Base-by-base conservation (phyloP, 2,113 vertebrate species). In the Lanius collurio region DNA sequence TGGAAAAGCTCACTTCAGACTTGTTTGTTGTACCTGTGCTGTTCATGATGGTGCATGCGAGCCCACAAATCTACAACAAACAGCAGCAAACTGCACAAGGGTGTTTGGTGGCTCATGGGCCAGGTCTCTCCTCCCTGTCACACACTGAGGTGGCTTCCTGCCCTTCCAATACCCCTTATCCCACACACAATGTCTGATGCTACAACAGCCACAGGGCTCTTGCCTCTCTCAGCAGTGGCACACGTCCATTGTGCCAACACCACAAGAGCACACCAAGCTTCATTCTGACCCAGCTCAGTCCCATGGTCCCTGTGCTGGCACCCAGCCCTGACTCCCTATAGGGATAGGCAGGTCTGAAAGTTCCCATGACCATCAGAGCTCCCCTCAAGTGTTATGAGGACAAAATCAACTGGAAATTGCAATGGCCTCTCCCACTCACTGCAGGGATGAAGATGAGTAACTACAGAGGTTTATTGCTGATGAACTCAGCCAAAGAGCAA, bases 381-480 rank as follows among this genome's bases (percentile, higher is more conserved):
- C 23, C 49, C 22, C 4, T 39, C 14, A 23, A 35, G 13, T 55
- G 15, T 33, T 37, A 74, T 0, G 1, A 95, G 67, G 33, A 26
- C 47, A 90, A 94, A 94, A 47, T 33, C 52, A 75, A 46, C 15
- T 16, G 2, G 27, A 71, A 47, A 86, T 56, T 5, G 1, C 68
- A 75, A 60, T 7, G 46, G 73, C 22, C 39, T 88, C 73, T 92
- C 59, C 70, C 35, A 39, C 37, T 79, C 53, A 49, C n/a, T 62
- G 41, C 7, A 78, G 31, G 57, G 93, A 64, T 49, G 28, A 83
- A 91, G 89, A 95, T 65, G 81, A 92, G 80, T 89, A 91, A 95
- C 81, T 69, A 35, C 63, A 37, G 41, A 18, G n/a, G 65, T 92
- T 96, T 93, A 91, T n/a, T 81, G 78, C 68, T 60, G 60, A 53